Evolutionary conservation across 2,888 invertebrate species (phyloP).

Genomic region (Leucophenga montana): DNA sequence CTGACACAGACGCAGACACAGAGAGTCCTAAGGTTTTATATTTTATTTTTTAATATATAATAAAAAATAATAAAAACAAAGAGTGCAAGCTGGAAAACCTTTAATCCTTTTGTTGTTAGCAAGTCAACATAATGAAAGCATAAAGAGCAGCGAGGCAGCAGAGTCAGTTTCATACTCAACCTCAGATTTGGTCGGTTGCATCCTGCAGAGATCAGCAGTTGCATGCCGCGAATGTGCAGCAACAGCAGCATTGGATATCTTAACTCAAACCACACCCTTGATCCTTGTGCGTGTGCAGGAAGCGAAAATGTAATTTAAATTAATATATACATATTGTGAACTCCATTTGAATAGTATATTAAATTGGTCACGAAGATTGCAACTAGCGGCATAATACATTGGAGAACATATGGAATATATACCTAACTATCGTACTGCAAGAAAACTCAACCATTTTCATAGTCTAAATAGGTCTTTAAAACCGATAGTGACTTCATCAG

Average conservation of each 20-base stretch:
- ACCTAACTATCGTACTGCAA: too few species aligned
- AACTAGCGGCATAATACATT: too few species aligned
- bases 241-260: slow-evolving; percentile 22
- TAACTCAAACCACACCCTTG: slow-evolving; percentile 39
- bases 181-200: too few species aligned
- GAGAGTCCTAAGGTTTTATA: not conserved
- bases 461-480: too few species aligned
- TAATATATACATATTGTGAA: not conserved
- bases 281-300: not conserved
- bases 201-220: slow-evolving; percentile 21
- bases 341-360: too few species aligned
- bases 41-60: slow-evolving; percentile 17
- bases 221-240: not conserved
- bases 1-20: slow-evolving; percentile 36
- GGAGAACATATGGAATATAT: too few species aligned
- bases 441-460: too few species aligned
- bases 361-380: too few species aligned
- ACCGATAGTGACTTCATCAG: too few species aligned
- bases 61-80: slow-evolving; percentile 26
- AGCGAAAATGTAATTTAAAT: not conserved
- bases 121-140: slow-evolving; percentile 46
- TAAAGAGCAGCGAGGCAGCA: not conserved
- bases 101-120: slow-evolving; percentile 52
- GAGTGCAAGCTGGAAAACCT: slow-evolving; percentile 10
- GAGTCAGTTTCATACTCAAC: too few species aligned